These are phyloP conservation scores for Hoplostethus atlanticus DNA, from an alignment of 2,797 vertebrate genomes.

Conservation along the genomic window DNA sequence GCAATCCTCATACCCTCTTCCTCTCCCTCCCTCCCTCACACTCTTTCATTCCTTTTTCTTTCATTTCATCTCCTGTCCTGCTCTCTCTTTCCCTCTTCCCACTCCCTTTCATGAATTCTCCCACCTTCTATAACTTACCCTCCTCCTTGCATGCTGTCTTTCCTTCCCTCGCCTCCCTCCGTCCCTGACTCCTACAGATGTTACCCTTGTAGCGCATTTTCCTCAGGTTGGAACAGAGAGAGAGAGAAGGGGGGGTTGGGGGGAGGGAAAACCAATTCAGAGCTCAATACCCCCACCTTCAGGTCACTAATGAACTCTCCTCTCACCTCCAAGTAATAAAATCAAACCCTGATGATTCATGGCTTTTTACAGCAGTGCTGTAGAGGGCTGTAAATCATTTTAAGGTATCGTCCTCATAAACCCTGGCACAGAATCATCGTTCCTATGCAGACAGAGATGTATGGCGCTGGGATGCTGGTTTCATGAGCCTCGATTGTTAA, in stretches of 20 bases:
- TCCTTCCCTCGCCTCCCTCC: constrained; percentile 41
- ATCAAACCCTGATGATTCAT: constrained; percentile 74
- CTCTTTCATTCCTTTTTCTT: background rate
- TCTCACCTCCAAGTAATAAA: constrained; percentile 58
- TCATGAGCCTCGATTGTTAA: constrained; percentile 48
- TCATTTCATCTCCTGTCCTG: background rate
- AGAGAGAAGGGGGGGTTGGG: constrained; percentile 24
- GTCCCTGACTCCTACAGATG: constrained; percentile 72
- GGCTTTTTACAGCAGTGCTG: constrained; percentile 63
- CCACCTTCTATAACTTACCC: background rate
- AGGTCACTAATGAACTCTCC: constrained; percentile 63
- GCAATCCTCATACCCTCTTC: background rate
- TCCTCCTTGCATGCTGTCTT: constrained; percentile 23
- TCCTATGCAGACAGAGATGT: constrained; percentile 66
- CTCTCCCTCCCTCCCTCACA: background rate
- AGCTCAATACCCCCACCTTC: constrained; percentile 85
- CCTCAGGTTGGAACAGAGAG: constrained; percentile 68
- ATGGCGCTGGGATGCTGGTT: constrained; percentile 42
- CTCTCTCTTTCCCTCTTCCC: background rate
- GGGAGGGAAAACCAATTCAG: constrained; percentile 37
- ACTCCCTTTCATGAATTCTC: constrained; percentile 2
- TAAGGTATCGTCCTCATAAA: constrained; percentile 63
- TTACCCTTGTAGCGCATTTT: constrained; percentile 80
- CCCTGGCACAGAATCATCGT: constrained; percentile 54
- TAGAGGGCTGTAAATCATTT: constrained; percentile 71